Evolutionary conservation across 2,888 invertebrate genomes (phyloP).

Genomic region (Drosophila stalkeri): DNA sequence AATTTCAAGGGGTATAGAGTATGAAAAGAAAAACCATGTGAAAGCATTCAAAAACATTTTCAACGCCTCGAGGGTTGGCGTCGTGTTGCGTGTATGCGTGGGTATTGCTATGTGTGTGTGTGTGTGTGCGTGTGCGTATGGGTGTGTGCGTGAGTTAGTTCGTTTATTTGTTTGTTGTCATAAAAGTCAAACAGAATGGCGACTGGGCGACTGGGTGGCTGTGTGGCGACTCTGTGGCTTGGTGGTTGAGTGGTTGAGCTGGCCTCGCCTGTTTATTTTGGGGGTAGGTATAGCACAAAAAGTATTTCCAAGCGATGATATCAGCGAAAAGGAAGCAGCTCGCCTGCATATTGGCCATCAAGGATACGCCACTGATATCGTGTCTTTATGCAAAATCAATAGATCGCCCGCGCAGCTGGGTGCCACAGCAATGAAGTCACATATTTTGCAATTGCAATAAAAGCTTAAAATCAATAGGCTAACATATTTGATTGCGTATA

Average conservation of each 20-base stretch:
- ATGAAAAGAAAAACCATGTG: conserved; percentile 26
- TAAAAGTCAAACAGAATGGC: conserved; percentile 57
- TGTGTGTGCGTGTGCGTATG: not conserved
- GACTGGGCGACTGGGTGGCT: conserved; percentile 16
- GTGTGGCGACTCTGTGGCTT: conserved; percentile 11
- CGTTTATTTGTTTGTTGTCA: conserved; percentile 58
- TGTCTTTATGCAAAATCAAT: conserved; percentile 48
- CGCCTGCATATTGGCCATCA: conserved; percentile 56
- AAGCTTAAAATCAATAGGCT: conserved; percentile 46
- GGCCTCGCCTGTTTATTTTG: conserved; percentile 15
- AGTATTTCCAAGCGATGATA: conserved; percentile 50
- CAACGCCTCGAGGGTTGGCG: conserved; percentile 33
- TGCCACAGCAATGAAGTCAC: conserved; percentile 50
- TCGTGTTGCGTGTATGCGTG: conserved; percentile 6
- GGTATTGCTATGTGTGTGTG: not conserved
- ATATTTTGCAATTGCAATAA: conserved; percentile 7
- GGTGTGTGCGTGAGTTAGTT: conserved; percentile 35
- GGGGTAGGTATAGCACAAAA: conserved; percentile 12
- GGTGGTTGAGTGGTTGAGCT: conserved; percentile 3
- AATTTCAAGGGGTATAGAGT: conserved; percentile 1
- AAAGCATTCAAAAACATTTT: conserved; percentile 43
- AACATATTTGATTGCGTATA: conserved; percentile 62
- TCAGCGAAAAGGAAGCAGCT: conserved; percentile 42
- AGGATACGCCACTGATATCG: conserved; percentile 16
- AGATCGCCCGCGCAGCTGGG: conserved; percentile 36